Evolutionary conservation across 2,888 invertebrate species (phyloP).

Genomic region (Corythucha ciliata): DNA sequence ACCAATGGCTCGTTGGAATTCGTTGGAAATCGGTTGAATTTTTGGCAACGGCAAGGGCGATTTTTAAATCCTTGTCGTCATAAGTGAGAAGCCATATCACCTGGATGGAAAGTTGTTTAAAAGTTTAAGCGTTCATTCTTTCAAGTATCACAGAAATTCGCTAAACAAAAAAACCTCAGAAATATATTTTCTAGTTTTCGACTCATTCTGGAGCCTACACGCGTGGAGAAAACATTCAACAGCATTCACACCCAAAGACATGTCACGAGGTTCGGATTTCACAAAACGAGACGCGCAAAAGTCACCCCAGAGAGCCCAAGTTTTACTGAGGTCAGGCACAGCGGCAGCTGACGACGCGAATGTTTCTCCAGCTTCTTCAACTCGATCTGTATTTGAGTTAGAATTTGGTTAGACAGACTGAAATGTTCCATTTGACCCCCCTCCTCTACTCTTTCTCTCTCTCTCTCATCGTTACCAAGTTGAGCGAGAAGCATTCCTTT

Average conservation of each 20-base stretch:
- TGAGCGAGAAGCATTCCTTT: slow-evolving; percentile 84
- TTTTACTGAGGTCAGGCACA: slow-evolving; percentile 84
- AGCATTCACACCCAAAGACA: slow-evolving; percentile 73
- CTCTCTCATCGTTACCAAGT: too few relatives aligned
- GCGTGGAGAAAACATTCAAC: slow-evolving; percentile 92
- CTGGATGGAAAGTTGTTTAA: slow-evolving; percentile 35
- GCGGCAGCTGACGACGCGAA: slow-evolving; percentile 91
- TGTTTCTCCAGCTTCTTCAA: slow-evolving; percentile 91
- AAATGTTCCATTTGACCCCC: too few relatives aligned
- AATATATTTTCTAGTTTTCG: slow-evolving; percentile 87
- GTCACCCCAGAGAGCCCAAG: slow-evolving; percentile 97
- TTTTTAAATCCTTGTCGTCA: slow-evolving; percentile 69
- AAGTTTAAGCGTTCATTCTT: too few relatives aligned
- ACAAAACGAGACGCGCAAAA: slow-evolving; percentile 88
- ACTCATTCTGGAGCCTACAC: slow-evolving; percentile 89
- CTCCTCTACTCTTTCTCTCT: too few relatives aligned
- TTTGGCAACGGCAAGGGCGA: slow-evolving; percentile 85
- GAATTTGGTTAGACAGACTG: neutral
- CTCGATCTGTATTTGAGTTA: slow-evolving; percentile 48
- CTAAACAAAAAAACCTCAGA: slow-evolving; percentile 59
- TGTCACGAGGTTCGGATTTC: slow-evolving; percentile 48
- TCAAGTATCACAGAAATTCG: too few relatives aligned
- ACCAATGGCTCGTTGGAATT: slow-evolving; percentile 89
- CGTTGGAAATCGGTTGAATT: slow-evolving; percentile 88
- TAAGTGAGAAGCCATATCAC: slow-evolving; percentile 89